These are phyloP conservation scores for Theodoxus fluviatilis DNA, from an alignment of 2,888 invertebrate species.

Conservation along the genomic window DNA sequence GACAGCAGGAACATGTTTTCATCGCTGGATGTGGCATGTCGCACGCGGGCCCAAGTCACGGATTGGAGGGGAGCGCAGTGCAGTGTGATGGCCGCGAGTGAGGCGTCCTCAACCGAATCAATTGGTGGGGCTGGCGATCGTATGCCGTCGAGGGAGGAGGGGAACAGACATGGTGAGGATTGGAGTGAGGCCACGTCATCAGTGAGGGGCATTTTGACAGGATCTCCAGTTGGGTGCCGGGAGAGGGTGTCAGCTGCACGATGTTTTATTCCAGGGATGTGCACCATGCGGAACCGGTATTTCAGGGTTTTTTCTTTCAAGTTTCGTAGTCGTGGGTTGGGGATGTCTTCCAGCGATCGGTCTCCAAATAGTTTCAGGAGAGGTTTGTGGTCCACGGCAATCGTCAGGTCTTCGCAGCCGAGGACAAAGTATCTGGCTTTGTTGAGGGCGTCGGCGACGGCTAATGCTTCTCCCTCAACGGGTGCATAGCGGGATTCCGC, in stretches of 20 bases:
- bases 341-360: conserved; percentile 31
- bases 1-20: conserved; percentile 14
- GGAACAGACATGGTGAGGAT: not conserved
- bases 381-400: conserved; percentile 37
- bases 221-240: conserved; percentile 24
- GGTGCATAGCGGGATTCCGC: conserved; percentile 33
- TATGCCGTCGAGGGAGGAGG: not conserved
- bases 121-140: not conserved
- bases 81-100: not conserved
- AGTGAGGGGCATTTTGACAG: not conserved
- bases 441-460: conserved; percentile 34
- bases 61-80: conserved; percentile 13
- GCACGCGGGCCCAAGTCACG: conserved; percentile 31
- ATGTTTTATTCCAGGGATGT: conserved; percentile 22
- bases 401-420: conserved; percentile 31
- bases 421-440: conserved; percentile 29
- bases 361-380: conserved; percentile 32
- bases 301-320: conserved; percentile 39
- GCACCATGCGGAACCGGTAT: conserved; percentile 29
- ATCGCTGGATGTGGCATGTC: conserved; percentile 28
- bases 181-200: conserved; percentile 19
- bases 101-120: not conserved
- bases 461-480: conserved; percentile 24
- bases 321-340: conserved; percentile 38
- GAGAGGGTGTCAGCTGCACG: conserved; percentile 26